These are phyloP conservation scores for Netelia melanura DNA, from an alignment of 2,888 invertebrate species.

Conservation along the genomic window DNA sequence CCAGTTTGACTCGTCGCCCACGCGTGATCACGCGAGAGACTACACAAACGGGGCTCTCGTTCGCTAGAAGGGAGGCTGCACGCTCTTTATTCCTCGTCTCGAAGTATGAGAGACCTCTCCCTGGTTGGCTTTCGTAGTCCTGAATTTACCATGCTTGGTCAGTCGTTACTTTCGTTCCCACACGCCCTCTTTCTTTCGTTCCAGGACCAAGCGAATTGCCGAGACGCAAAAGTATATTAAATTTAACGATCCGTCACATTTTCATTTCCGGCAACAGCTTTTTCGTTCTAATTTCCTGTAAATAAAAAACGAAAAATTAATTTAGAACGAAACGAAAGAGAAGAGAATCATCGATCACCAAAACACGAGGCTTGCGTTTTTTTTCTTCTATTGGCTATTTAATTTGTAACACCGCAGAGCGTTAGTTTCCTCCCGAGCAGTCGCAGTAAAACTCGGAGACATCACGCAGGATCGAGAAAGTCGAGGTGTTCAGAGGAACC, in stretches of 20 bases:
- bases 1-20: slow-evolving; percentile 75
- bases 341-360: no score
- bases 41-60: background rate
- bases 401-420: background rate
- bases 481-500: slow-evolving; percentile 14
- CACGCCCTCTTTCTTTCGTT: no score
- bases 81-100: slow-evolving; percentile 8
- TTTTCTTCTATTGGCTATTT: background rate
- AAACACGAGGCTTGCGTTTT: no score
- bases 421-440: background rate
- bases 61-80: slow-evolving; percentile 2
- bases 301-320: no score
- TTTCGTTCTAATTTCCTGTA: no score
- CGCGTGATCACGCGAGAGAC: slow-evolving; percentile 64
- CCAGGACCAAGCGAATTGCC: no score
- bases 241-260: no score
- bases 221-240: no score
- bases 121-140: background rate
- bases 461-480: slow-evolving; percentile 32
- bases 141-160: background rate
- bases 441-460: slow-evolving; percentile 6
- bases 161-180: no score
- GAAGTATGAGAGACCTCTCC: background rate
- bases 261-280: no score
- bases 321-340: no score